A percentile compares a stretch with the other conserved stretches of the same genome.
Conservation (phyloP, 2,113 vertebrate species). For the Cryptotis parvus region DNA sequence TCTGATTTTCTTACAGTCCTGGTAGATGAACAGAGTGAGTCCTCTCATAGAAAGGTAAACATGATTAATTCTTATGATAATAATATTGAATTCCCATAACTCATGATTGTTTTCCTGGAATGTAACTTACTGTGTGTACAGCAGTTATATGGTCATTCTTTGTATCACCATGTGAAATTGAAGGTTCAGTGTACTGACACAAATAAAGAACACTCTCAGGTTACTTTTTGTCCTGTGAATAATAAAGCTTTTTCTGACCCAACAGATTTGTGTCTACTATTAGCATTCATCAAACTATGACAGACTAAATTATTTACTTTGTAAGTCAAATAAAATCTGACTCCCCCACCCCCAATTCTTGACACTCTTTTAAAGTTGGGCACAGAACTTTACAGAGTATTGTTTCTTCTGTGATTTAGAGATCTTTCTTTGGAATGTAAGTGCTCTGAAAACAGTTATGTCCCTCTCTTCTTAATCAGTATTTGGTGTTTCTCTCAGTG, state of each 20-base stretch:
- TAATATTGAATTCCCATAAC: not conserved
- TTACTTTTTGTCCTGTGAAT: not conserved
- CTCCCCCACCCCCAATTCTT: not conserved
- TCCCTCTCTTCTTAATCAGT: not conserved
- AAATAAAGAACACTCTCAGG: constrained; percentile 7
- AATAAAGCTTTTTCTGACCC: not conserved
- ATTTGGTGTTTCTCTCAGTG: not conserved
- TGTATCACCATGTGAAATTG: not conserved
- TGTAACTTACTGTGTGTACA: not conserved
- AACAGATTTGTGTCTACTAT: not conserved
- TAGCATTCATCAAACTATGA: not conserved
- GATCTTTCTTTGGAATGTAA: constrained; percentile 27
- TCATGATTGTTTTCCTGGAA: not conserved
- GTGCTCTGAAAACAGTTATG: not conserved
- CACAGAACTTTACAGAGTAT: not conserved
- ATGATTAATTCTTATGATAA: not conserved
- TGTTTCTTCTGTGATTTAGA: not conserved
- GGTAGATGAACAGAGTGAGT: not conserved
- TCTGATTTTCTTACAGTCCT: not conserved
- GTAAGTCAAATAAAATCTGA: not conserved
- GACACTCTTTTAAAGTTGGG: not conserved
- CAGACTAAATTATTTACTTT: not conserved
- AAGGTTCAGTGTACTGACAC: not conserved
- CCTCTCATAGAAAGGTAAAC: not conserved
- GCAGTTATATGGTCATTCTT: not conserved